These are phyloP conservation scores for Drosophila kanekoi DNA, from an alignment of 2,888 invertebrate species.

Conservation along the genomic window DNA sequence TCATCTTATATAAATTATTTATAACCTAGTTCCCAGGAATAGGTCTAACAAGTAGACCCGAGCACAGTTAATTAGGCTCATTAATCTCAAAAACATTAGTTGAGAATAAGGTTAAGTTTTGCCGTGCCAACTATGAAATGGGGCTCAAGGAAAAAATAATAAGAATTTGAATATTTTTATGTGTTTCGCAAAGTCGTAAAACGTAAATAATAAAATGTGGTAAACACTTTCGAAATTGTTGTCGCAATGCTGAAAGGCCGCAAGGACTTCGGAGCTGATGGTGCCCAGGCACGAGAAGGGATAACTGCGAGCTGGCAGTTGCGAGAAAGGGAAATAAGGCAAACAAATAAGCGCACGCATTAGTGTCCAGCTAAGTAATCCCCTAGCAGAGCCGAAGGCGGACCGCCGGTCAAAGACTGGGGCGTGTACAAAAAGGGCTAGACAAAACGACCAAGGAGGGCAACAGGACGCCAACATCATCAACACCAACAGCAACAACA, in stretches of 20 bases:
- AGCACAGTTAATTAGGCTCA: neutral
- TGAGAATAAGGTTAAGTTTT: conserved; percentile 3
- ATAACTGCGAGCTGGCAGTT: conserved; percentile 12
- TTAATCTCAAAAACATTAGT: neutral
- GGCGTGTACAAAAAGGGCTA: conserved; percentile 69
- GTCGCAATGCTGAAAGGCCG: conserved; percentile 46
- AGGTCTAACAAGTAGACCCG: too few relatives aligned
- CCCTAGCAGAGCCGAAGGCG: conserved; percentile 53
- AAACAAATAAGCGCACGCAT: conserved; percentile 77
- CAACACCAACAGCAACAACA: conserved; percentile 17
- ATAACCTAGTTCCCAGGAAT: too few relatives aligned
- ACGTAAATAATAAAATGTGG: conserved; percentile 73
- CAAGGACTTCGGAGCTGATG: conserved; percentile 53
- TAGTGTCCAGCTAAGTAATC: conserved; percentile 78
- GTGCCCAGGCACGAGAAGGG: conserved; percentile 61
- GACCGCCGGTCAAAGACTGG: conserved; percentile 44
- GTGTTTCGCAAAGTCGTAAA: conserved; percentile 45
- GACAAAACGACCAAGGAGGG: conserved; percentile 38
- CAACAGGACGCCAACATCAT: conserved; percentile 46
- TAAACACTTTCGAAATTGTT: conserved; percentile 55
- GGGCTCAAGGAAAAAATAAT: neutral
- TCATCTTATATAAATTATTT: too few relatives aligned
- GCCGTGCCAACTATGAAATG: neutral
- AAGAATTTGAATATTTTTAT: conserved; percentile 57
- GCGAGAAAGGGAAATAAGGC: conserved; percentile 43